Base-by-base conservation (phyloP, 64 coral and sea anemone genomes). In the Porites australiensis region DNA sequence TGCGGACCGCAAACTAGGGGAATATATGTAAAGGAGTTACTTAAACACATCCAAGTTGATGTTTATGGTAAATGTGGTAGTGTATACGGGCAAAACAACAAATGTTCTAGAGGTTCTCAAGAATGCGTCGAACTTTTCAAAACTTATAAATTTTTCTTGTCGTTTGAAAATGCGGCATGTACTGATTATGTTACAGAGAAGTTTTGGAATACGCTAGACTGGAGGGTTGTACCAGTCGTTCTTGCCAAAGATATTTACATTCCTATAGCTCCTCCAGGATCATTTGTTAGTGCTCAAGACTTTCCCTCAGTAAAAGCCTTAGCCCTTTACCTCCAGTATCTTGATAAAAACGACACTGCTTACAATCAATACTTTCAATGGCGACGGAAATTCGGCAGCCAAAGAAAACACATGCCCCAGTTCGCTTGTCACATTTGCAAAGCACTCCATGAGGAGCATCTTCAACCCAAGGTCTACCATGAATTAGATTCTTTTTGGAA, bases 281-380 rank as follows among this genome's bases (percentile, higher is more conserved):
- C 73, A 15, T 76, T 76, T 48, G 50, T 76, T 5, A 76, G 73
- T 48, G 73, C 50, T 13, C 46, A 76, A 50, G 73, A 76, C 73
- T 76, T 76, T n/a, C 44, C 73, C 8, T 76, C 73, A 19, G 73
- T 76, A 16, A 76, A 76, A 50, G 73, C 73, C n/a, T 76, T 76
- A 47, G 73, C 73, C 13, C 45, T 50, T 50, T 76, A 76, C 44
- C 5, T 76, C 4, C 8, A 50, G 13, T 76, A 50, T 16, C 73
- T 76, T n/a, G 73, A 52, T 7, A 47, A 76, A 76, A 76, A 76
- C 19, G 16, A 76, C 15, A 52, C 73, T 49, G 73, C 73, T 15
- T 76, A 76, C 47, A 76, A 76, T 48, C 45, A 76, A 48, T 76
- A 51, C 45, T 76, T 76, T 4, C 18, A 13, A 13, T 76, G 73